A percentile compares a stretch with the other conserved stretches of the same genome.
phyloP scores from a whole-genome alignment of 2,888 invertebrate species.

The Aromia moschata region DNA sequence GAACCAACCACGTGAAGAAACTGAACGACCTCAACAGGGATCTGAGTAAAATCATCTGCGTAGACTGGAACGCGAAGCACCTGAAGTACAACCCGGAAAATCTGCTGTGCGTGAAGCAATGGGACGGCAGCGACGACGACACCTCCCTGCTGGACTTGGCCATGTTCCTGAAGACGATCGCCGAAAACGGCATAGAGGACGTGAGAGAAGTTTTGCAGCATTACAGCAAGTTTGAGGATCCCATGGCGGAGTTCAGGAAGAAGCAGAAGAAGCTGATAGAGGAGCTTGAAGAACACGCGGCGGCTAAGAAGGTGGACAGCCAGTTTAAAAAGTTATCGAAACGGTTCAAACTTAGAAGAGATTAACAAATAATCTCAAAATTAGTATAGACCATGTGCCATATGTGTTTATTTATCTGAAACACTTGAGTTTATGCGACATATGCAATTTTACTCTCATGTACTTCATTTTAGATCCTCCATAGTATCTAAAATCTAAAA shows the following conservation, averaged over 20 bases:
- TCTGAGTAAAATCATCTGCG: constrained; percentile 86
- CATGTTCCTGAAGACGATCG: constrained; percentile 72
- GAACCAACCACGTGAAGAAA: constrained; percentile 94
- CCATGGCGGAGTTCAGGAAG: constrained; percentile 89
- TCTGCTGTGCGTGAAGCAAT: constrained; percentile 84
- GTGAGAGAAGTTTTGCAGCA: constrained; percentile 91
- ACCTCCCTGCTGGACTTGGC: constrained; percentile 87
- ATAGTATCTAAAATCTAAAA: too few relatives aligned
- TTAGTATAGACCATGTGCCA: too few relatives aligned
- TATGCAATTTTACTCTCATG: too few relatives aligned
- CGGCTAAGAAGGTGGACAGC: constrained; percentile 57
- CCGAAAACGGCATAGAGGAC: constrained; percentile 86
- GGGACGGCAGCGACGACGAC: constrained; percentile 94
- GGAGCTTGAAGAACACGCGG: constrained; percentile 69
- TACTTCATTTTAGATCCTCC: too few relatives aligned
- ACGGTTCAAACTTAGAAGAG: background rate
- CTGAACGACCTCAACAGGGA: constrained; percentile 84
- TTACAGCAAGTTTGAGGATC: constrained; percentile 93
- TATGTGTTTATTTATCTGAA: too few relatives aligned
- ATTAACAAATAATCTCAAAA: too few relatives aligned
- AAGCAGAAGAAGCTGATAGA: constrained; percentile 83
- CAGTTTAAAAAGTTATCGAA: constrained; percentile 29
- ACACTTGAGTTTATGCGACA: too few relatives aligned
- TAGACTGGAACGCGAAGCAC: constrained; percentile 91
- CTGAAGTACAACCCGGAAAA: constrained; percentile 89